These are phyloP conservation scores for Danaus melanippus DNA, from an alignment of 1,140 invertebrate species.

Conservation along the genomic window DNA sequence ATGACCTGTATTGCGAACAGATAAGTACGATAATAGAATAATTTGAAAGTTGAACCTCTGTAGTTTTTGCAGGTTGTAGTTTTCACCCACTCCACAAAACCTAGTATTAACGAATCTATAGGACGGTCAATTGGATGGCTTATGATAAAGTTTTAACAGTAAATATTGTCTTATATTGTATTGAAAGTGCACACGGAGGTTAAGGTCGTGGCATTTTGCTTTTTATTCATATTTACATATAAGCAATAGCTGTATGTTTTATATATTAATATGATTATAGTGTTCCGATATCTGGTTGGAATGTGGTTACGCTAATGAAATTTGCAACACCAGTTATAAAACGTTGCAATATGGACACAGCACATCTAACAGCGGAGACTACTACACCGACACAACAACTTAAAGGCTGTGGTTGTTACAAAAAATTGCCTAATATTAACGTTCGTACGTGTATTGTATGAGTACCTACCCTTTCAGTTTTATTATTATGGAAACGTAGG, in stretches of 20 bases:
- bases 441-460: too few relatives aligned
- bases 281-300: conserved; percentile 13
- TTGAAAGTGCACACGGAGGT: neutral
- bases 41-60: conserved; percentile 10
- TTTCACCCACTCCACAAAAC: conserved; percentile 33
- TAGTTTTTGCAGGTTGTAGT: conserved; percentile 24
- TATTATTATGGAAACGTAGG: too few relatives aligned
- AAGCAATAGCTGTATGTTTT: neutral
- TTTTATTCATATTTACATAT: too few relatives aligned
- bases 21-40: conserved; percentile 17
- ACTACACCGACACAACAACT: neutral
- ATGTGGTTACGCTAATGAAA: conserved; percentile 20
- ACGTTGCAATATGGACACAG: neutral
- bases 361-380: too few relatives aligned
- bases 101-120: conserved; percentile 30
- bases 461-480: too few relatives aligned
- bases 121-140: conserved; percentile 31
- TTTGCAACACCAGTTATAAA: conserved; percentile 17
- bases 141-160: conserved; percentile 23
- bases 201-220: conserved; percentile 7
- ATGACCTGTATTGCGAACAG: conserved; percentile 7
- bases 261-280: conserved; percentile 3
- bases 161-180: conserved; percentile 15
- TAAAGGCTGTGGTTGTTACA: neutral
- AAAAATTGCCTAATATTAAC: neutral